phyloP scores from a whole-genome alignment of 2,113 vertebrate species.

The Rhinopithecus roxellana region DNA sequence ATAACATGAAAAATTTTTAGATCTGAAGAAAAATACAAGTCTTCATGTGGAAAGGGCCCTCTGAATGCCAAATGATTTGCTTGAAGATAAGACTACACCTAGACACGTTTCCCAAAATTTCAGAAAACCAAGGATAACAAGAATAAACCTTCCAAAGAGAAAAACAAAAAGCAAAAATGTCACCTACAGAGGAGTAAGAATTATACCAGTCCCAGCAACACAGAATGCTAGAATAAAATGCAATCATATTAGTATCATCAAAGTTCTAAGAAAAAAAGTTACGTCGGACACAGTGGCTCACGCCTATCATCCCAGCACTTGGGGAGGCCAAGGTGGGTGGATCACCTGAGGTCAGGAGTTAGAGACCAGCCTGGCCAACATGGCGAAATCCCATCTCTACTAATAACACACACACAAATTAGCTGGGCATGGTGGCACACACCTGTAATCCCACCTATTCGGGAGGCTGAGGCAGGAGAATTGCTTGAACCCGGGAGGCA shows the following conservation, averaged over 20 bases:
- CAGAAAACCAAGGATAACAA: background rate
- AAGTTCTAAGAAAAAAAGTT: background rate
- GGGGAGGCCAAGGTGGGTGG: too few relatives aligned
- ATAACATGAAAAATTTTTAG: background rate
- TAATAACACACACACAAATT: too few relatives aligned
- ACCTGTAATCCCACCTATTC: too few relatives aligned
- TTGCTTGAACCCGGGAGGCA: too few relatives aligned
- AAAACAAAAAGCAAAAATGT: too few relatives aligned
- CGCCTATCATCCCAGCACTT: too few relatives aligned
- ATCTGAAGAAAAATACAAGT: background rate
- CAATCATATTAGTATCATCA: background rate
- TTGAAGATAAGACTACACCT: background rate
- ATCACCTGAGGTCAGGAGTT: too few relatives aligned
- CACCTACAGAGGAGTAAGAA: background rate
- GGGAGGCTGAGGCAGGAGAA: too few relatives aligned
- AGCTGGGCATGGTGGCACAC: too few relatives aligned
- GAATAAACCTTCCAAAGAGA: background rate
- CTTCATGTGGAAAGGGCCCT: background rate
- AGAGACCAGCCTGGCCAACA: too few relatives aligned
- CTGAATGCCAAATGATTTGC: background rate
- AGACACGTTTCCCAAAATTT: background rate
- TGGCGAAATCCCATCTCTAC: too few relatives aligned
- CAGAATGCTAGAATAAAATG: background rate
- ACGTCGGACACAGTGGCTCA: background rate
- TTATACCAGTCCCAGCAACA: background rate